Conservation (phyloP, 1,140 invertebrate species). For the Bicyclus anynana region DNA sequence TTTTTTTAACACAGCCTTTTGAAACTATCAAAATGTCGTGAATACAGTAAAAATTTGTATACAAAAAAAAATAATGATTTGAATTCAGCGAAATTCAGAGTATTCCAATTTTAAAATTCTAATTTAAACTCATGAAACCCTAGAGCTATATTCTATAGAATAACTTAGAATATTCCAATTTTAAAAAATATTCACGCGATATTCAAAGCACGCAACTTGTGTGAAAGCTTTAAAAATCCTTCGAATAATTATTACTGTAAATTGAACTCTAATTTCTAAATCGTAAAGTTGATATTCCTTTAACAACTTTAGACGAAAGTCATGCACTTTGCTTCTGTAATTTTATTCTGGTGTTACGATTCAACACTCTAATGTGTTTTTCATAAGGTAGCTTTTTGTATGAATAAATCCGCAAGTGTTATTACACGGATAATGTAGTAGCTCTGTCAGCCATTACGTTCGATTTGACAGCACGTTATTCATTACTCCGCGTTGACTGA, state of each 20-base stretch:
- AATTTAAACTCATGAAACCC: not conserved
- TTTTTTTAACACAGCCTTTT: too few species aligned
- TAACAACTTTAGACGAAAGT: too few species aligned
- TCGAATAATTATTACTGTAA: not conserved
- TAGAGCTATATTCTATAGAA: too few species aligned
- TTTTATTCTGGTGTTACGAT: not conserved
- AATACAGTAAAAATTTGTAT: too few species aligned
- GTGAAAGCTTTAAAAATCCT: not conserved
- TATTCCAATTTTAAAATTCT: too few species aligned
- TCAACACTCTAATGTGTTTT: not conserved
- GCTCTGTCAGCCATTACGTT: conserved; percentile 20
- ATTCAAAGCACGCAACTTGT: not conserved
- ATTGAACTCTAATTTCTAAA: not conserved
- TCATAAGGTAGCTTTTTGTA: conserved; percentile 4
- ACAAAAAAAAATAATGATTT: too few species aligned
- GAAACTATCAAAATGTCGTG: too few species aligned
- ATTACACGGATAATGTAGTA: conserved; percentile 20
- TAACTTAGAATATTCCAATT: conserved; percentile 4
- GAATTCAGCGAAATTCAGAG: too few species aligned
- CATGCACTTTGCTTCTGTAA: not conserved
- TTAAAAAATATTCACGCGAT: conserved; percentile 19
- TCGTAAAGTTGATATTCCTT: too few species aligned
- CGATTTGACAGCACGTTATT: conserved; percentile 17
- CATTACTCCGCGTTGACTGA: conserved; percentile 20
- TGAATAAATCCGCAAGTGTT: conserved; percentile 6